phyloP scores from a whole-genome alignment of 2,113 vertebrate genomes.

The Halcyon senegalensis region DNA sequence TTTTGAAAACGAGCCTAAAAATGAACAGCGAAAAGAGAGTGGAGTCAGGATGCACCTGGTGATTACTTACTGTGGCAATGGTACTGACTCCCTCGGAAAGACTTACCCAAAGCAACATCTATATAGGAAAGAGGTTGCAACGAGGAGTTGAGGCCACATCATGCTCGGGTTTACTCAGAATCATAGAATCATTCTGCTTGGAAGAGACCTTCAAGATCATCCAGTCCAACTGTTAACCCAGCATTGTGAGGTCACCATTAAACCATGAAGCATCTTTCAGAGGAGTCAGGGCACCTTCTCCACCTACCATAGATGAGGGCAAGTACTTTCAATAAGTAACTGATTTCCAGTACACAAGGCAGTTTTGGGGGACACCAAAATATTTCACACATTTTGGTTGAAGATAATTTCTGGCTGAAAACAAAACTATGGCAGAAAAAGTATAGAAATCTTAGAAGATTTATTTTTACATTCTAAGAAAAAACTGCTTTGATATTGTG shows the following conservation, averaged over 20 bases:
- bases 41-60: neutral
- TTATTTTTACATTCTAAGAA: conserved; percentile 17
- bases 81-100: neutral
- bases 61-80: neutral
- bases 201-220: no score
- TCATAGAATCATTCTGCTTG: neutral
- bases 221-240: no score
- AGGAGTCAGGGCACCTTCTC: neutral
- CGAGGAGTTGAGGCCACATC: neutral
- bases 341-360: neutral
- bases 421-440: neutral
- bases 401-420: neutral
- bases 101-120: neutral
- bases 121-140: neutral
- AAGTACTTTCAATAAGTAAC: neutral
- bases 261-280: neutral
- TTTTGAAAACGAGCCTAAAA: neutral
- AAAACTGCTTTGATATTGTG: neutral
- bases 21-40: neutral
- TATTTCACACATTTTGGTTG: neutral
- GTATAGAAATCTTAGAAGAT: neutral
- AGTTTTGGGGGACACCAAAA: neutral
- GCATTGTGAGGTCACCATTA: neutral
- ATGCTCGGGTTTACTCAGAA: neutral
- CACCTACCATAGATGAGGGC: neutral